These are phyloP conservation scores for Hypsopygia costalis DNA, from an alignment of 2,888 invertebrate species.

Conservation along the genomic window DNA sequence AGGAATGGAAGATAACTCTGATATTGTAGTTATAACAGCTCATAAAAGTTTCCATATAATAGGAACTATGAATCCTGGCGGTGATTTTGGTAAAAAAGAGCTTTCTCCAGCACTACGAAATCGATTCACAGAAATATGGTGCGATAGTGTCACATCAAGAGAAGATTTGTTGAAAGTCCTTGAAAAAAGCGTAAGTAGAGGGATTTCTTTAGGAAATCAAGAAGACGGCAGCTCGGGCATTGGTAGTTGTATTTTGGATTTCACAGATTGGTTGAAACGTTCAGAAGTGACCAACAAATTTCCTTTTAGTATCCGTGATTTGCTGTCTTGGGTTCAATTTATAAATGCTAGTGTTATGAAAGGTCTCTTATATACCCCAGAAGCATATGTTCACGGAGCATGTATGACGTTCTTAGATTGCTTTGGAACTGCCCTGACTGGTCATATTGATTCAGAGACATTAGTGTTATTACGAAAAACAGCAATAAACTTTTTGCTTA, in stretches of 20 bases:
- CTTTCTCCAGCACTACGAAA: constrained; percentile 98
- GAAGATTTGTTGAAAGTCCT: constrained; percentile 90
- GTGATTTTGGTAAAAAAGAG: constrained; percentile 99
- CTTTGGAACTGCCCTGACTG: constrained; percentile 90
- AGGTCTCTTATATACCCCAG: constrained; percentile 66
- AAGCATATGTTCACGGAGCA: constrained; percentile 94
- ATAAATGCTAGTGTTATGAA: constrained; percentile 83
- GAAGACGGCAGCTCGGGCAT: constrained; percentile 79
- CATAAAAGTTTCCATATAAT: constrained; percentile 93
- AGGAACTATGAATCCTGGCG: constrained; percentile 99
- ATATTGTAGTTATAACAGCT: constrained; percentile 82
- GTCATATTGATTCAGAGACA: constrained; percentile 82
- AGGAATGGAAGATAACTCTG: constrained; percentile 83
- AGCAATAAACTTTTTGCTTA: constrained; percentile 79
- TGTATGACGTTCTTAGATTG: constrained; percentile 95
- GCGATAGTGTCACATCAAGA: constrained; percentile 86
- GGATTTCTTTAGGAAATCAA: constrained; percentile 76
- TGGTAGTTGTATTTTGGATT: constrained; percentile 87
- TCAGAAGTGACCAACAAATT: constrained; percentile 88
- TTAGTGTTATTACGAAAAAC: constrained; percentile 63
- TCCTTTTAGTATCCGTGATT: constrained; percentile 93
- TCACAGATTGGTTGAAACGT: constrained; percentile 87
- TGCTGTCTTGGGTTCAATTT: constrained; percentile 95
- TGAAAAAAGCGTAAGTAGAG: constrained; percentile 85
- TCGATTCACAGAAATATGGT: constrained; percentile 99